A percentile compares a stretch with the other conserved stretches of the same genome.
These are phyloP conservation scores for Drosophila pectinifera DNA, from an alignment of 1,140 invertebrate species.

Conservation along the genomic window DNA sequence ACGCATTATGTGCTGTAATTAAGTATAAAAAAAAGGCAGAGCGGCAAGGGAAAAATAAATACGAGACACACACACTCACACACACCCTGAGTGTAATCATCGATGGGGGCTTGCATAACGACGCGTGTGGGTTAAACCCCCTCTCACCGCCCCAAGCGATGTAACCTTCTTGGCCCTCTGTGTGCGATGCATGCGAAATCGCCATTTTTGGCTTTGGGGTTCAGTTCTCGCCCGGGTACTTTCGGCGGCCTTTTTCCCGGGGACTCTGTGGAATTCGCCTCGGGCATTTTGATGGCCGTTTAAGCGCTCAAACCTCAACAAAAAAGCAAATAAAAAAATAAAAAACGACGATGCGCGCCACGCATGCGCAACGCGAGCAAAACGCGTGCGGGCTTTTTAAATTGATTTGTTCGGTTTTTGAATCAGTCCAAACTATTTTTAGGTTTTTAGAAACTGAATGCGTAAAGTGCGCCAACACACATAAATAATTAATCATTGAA, in stretches of 20 bases:
- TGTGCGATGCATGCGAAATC: slow-evolving; percentile 72
- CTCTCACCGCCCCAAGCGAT: slow-evolving; percentile 17
- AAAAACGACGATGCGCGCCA: slow-evolving; percentile 35
- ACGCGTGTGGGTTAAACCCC: slow-evolving; percentile 31
- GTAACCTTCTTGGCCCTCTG: slow-evolving; percentile 67
- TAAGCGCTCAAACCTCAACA: slow-evolving; percentile 15
- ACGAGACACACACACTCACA: background rate
- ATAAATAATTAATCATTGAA: slow-evolving; percentile 71
- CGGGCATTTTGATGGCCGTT: slow-evolving; percentile 70
- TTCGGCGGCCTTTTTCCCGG: slow-evolving; percentile 16
- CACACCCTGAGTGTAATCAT: slow-evolving; percentile 55
- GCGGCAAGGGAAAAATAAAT: slow-evolving; percentile 5
- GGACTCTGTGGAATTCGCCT: slow-evolving; percentile 14
- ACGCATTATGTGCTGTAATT: slow-evolving; percentile 52
- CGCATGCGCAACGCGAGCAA: slow-evolving; percentile 70
- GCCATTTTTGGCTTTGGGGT: slow-evolving; percentile 43
- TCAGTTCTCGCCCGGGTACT: slow-evolving; percentile 48
- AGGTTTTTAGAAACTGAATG: slow-evolving; percentile 64
- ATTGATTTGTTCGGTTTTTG: slow-evolving; percentile 15
- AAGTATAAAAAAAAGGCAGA: slow-evolving; percentile 17
- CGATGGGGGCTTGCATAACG: slow-evolving; percentile 65
- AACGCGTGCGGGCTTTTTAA: slow-evolving; percentile 55
- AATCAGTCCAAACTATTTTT: slow-evolving; percentile 5
- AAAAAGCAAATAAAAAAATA: background rate
- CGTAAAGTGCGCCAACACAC: slow-evolving; percentile 63